These are phyloP conservation scores for Crenuchus spilurus DNA, from an alignment of 2,797 vertebrate genomes.

Conservation along the genomic window DNA sequence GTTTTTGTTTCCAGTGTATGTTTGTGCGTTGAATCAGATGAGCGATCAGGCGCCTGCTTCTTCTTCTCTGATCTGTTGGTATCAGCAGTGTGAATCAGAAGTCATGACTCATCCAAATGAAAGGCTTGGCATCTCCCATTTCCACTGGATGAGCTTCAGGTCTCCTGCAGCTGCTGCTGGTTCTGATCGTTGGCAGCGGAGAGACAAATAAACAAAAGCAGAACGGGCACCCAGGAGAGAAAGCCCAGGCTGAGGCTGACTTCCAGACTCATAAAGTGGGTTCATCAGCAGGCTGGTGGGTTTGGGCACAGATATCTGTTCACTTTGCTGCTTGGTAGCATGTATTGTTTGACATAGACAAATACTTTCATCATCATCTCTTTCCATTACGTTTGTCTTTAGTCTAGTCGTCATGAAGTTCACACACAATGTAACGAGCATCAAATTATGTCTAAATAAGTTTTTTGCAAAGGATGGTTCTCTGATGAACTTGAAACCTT, in stretches of 20 bases:
- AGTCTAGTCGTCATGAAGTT: too few relatives aligned
- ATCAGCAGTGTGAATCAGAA: slow-evolving; percentile 15
- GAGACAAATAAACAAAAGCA: slow-evolving; percentile 15
- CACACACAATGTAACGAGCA: too few relatives aligned
- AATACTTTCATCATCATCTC: too few relatives aligned
- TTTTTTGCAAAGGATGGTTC: too few relatives aligned
- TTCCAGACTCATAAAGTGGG: background rate
- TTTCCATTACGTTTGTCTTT: too few relatives aligned
- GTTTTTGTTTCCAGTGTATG: background rate
- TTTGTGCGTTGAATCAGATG: background rate
- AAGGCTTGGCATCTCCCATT: slow-evolving; percentile 14
- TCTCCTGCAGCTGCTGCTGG: slow-evolving; percentile 38
- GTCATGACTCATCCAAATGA: slow-evolving; percentile 12
- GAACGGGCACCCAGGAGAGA: slow-evolving; percentile 11
- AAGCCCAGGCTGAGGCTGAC: slow-evolving; percentile 15
- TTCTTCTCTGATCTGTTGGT: background rate
- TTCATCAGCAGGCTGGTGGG: background rate
- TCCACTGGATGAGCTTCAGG: slow-evolving; percentile 27
- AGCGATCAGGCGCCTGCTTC: background rate
- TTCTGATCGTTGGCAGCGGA: slow-evolving; percentile 6
- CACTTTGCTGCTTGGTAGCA: too few relatives aligned
- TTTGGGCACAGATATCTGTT: too few relatives aligned
- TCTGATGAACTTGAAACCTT: too few relatives aligned
- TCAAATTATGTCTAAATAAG: too few relatives aligned
- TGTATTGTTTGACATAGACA: too few relatives aligned